Base-by-base conservation (phyloP, 2,888 invertebrate species). In the Philereme vetulata region DNA sequence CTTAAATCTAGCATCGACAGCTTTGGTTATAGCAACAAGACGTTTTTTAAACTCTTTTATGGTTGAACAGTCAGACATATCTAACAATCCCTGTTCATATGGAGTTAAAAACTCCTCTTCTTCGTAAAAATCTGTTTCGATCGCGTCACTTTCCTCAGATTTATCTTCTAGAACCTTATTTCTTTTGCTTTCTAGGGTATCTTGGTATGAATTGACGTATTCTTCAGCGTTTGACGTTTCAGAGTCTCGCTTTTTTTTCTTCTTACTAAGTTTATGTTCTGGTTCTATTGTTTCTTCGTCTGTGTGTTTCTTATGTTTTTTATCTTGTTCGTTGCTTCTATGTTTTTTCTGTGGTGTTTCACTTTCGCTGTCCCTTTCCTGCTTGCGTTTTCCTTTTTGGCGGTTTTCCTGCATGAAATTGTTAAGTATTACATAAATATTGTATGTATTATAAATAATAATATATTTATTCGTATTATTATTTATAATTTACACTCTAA, bases 71-170 rank as follows among this genome's bases (percentile, higher is more conserved):
- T 84, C 81, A 0, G 84, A 77, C 43, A 87, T 64, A 57, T 92
- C 88, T 40, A 89, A 63, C 0, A 91, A 72, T 0, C 72, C 70
- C 45, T 77, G 60, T 42, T 90, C 89, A 62, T 84, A 76, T 0
- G 85, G 80, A 0, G 78, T 78, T 0, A 90, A 53, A 4, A 79
- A 43, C 42, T 83, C 68, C 10, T 82, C 84, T 7, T 84, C 83
- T 55, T 87, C 85, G 6, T 81, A 65, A 8, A 84, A 59, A 33
- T 89, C 86, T 21, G 85, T 84, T 50, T 89, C 88, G 60, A 88
- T 87, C 0, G 79, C 81, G 45, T 90, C 88, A 56, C 87, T 90
- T 53, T 88, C 85, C 70, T 85, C 84, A 51, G 80, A 78, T 52
- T 65, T 56, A 7, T 59, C 60, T 61, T 69, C 45, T 56, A 35